Evolutionary conservation across 1,140 invertebrate genomes (phyloP), one percentile per base, ranked within the genome.

Genomic region (Limonius californicus): DNA sequence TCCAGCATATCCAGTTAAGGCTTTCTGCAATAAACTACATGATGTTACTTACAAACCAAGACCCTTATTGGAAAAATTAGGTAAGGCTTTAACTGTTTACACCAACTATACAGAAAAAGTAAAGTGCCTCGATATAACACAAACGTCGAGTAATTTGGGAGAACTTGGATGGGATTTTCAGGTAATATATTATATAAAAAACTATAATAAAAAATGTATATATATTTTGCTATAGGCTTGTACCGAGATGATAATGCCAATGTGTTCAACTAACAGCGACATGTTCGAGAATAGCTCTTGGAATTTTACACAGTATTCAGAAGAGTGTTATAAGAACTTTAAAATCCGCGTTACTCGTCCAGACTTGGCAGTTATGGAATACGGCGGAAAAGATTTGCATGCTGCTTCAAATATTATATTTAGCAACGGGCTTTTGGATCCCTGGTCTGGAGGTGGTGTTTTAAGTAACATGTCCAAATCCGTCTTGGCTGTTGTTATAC

Each of bases 171-270:
- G 94, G 94, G 81, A 87, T 65, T 91, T 86, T 76, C 88, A 88
- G 78, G 35, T 39, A 39, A 39, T 39, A 4, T 27, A 4, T 27
- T 27, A n/a, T n/a, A n/a, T n/a, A n/a, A n/a, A 4, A 27, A 27
- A 27, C 23, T 27, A 27, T n/a, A 27, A 9, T 27, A 27, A 27
- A 27, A 27, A 27, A 9, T 27, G 3, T 4, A 27, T 27, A 3
- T 4, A 9, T 4, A 27, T 27, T 27, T 27, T 2, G n/a, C n/a
- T 39, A 11, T 39, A 39, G 35, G 82, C 88, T 7, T 98, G 96
- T 74, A 95, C 94, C 20, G 95, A 99, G 78, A 96, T 98, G 89
- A 88, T 97, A 43, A 95, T 97, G 89, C 94, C 94, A 0, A 87
- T 92, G 78, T 98, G 96, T 76, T 79, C 84, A 4, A 85, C 88